phyloP scores from a whole-genome alignment of 1,140 invertebrate species.

The Batillaria attramentaria region DNA sequence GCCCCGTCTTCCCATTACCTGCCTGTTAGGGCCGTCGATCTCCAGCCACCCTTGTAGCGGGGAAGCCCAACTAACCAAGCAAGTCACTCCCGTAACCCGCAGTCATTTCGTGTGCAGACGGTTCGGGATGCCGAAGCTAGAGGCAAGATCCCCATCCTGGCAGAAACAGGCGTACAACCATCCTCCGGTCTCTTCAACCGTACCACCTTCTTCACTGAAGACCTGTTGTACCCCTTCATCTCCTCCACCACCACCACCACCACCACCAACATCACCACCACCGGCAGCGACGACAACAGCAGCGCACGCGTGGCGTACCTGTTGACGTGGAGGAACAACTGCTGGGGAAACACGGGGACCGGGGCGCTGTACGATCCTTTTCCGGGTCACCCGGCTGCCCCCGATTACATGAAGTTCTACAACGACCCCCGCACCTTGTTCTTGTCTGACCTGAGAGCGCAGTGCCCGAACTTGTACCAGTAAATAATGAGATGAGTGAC shows the following conservation, averaged over 20 bases:
- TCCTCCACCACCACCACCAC: too few relatives aligned
- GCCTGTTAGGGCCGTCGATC: too few relatives aligned
- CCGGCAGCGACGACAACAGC: too few relatives aligned
- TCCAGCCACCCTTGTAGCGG: too few relatives aligned
- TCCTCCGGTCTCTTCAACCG: neutral
- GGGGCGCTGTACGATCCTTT: conserved; percentile 3
- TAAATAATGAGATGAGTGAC: too few relatives aligned
- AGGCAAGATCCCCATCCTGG: conserved; percentile 8
- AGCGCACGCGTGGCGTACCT: conserved; percentile 19
- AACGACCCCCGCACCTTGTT: neutral
- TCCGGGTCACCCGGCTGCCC: neutral
- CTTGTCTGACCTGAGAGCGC: neutral
- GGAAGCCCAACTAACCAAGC: too few relatives aligned
- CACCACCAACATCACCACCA: too few relatives aligned
- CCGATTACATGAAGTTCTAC: conserved; percentile 6
- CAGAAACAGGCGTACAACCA: neutral
- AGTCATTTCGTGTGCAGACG: neutral
- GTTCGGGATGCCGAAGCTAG: conserved; percentile 6
- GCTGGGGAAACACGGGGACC: neutral
- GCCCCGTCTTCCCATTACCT: too few relatives aligned
- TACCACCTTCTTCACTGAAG: neutral
- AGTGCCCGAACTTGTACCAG: neutral
- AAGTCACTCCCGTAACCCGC: too few relatives aligned
- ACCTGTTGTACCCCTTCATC: neutral
- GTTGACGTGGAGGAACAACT: conserved; percentile 14